A percentile compares a stretch with the other conserved stretches of the same genome.
phyloP scores from a whole-genome alignment of 2,797 vertebrate genomes.

The Hippocampus kuda region DNA sequence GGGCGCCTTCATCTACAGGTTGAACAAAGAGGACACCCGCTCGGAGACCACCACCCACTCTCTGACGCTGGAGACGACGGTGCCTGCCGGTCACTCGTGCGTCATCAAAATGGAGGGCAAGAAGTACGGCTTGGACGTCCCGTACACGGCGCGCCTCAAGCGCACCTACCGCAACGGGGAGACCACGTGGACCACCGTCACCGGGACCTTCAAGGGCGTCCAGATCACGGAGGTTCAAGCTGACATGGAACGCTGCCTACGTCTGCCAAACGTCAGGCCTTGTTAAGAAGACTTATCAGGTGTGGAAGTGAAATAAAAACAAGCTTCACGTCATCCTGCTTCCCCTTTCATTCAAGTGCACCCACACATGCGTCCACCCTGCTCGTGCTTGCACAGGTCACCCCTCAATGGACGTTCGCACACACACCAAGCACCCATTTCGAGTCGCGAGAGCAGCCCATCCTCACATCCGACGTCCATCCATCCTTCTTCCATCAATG shows the following conservation, averaged over 20 bases:
- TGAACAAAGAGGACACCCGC: conserved; percentile 23
- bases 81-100: conserved; percentile 45
- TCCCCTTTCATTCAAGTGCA: neutral
- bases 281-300: conserved; percentile 1
- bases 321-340: neutral
- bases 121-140: conserved; percentile 38
- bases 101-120: conserved; percentile 30
- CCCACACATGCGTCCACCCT: too few species aligned
- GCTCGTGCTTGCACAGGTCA: too few species aligned
- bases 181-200: conserved; percentile 33
- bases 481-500: too few species aligned
- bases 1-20: conserved; percentile 13
- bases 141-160: conserved; percentile 40
- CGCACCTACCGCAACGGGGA: conserved; percentile 41
- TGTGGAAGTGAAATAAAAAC: neutral
- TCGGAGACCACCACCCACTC: conserved; percentile 26
- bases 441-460: too few species aligned
- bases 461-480: too few species aligned
- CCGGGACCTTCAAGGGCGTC: conserved; percentile 35
- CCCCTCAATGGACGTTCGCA: too few species aligned
- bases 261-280: conserved; percentile 29
- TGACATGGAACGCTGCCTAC: conserved; percentile 38
- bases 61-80: conserved; percentile 20
- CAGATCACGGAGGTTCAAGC: conserved; percentile 39
- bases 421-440: too few species aligned